Conservation (phyloP, 2,797 vertebrate genomes). For the Eremophila alpestris region DNA sequence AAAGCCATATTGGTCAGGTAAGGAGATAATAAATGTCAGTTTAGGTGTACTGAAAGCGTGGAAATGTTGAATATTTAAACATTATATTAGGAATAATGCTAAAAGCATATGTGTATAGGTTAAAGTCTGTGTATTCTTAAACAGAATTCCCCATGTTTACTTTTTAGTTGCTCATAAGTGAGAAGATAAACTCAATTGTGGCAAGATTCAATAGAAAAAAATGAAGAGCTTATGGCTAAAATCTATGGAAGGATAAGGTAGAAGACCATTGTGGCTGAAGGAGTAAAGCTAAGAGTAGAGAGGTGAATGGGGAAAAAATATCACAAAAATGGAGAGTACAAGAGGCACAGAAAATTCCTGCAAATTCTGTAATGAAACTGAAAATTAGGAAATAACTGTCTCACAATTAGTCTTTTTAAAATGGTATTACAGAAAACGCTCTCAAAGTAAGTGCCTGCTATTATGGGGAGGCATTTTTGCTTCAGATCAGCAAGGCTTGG, state of each 20-base stretch:
- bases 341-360: neutral
- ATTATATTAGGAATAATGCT: neutral
- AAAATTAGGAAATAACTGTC: neutral
- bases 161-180: neutral
- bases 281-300: neutral
- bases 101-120: neutral
- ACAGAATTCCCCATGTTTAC: neutral
- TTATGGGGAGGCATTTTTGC: neutral
- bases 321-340: neutral
- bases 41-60: neutral
- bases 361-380: neutral
- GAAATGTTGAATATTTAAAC: neutral
- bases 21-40: neutral
- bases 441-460: neutral
- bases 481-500: neutral
- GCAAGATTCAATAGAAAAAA: neutral
- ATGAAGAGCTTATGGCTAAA: neutral
- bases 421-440: neutral
- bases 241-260: neutral
- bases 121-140: neutral
- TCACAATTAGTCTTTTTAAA: neutral
- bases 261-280: neutral
- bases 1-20: slow-evolving; percentile 92
- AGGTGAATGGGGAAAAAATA: neutral
- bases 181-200: neutral